A percentile compares a stretch with the other conserved stretches of the same genome.
These are phyloP conservation scores for Artemia sinica DNA, from an alignment of 2,888 invertebrate species.

Conservation along the genomic window DNA sequence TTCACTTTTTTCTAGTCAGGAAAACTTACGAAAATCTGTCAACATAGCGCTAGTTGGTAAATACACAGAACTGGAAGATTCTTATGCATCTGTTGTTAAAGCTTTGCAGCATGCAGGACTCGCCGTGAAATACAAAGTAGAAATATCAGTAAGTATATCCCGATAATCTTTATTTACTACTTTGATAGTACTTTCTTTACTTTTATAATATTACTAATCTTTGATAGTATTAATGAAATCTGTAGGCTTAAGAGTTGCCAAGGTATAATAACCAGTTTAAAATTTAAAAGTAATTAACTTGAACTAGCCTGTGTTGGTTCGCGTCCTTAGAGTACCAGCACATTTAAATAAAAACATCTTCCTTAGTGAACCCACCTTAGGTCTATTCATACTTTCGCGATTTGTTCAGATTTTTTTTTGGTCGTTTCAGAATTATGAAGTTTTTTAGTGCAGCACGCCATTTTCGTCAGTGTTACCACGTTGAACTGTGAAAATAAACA, in stretches of 20 bases:
- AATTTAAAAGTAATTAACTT: too few relatives aligned
- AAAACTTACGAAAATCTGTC: slow-evolving; percentile 63
- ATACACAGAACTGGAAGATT: slow-evolving; percentile 85
- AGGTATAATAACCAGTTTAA: too few relatives aligned
- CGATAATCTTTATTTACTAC: background rate
- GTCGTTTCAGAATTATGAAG: too few relatives aligned
- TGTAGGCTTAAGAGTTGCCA: background rate
- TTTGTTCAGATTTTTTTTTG: too few relatives aligned
- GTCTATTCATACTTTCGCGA: too few relatives aligned
- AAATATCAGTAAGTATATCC: slow-evolving; percentile 41
- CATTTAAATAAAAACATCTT: too few relatives aligned
- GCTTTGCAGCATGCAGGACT: slow-evolving; percentile 84
- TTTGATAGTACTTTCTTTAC: slow-evolving; percentile 7
- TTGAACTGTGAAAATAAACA: too few relatives aligned
- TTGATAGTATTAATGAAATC: background rate
- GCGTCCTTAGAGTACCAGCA: too few relatives aligned
- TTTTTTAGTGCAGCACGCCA: too few relatives aligned
- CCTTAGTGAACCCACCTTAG: too few relatives aligned
- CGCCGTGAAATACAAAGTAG: slow-evolving; percentile 61
- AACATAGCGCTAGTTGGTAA: slow-evolving; percentile 86
- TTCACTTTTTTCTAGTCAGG: slow-evolving; percentile 39
- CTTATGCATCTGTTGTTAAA: slow-evolving; percentile 90
- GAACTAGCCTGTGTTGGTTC: too few relatives aligned
- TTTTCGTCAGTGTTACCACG: too few relatives aligned
- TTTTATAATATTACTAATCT: background rate